phyloP scores from a whole-genome alignment of 2,113 vertebrate species.

The Phocoena sinus region DNA sequence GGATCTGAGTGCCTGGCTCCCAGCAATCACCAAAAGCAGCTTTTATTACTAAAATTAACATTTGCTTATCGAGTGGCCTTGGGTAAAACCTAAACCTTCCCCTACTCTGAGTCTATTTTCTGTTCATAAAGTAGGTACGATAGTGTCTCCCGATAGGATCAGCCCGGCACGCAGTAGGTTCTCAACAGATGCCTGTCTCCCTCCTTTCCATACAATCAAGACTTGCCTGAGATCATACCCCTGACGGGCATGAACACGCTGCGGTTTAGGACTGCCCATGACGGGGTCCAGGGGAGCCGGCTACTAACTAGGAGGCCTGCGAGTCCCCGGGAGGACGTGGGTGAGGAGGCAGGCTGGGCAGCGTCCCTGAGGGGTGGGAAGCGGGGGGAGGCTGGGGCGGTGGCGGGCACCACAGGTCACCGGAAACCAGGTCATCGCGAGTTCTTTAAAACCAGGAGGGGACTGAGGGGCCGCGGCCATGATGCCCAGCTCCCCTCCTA shows the following conservation, averaged over 20 bases:
- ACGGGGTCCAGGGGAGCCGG: background rate
- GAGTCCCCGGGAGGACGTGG: background rate
- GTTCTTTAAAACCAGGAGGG: background rate
- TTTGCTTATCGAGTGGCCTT: background rate
- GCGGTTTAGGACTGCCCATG: background rate
- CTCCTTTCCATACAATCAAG: background rate
- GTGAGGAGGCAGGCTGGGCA: background rate
- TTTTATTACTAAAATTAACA: background rate
- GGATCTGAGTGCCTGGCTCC: background rate
- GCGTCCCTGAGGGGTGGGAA: no score
- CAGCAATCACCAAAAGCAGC: background rate
- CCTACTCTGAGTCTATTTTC: background rate
- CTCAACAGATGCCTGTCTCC: background rate
- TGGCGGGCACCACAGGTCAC: background rate
- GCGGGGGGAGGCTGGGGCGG: no score
- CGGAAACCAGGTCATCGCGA: background rate
- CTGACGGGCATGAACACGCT: background rate
- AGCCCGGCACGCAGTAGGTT: background rate
- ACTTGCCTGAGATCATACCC: background rate
- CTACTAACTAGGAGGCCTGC: background rate
- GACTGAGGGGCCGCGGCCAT: background rate
- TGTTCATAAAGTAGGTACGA: background rate
- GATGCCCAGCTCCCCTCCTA: background rate
- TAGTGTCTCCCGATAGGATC: background rate
- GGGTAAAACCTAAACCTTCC: background rate